Percentiles rank a stretch among this genome's conserved stretches.
phyloP scores from a whole-genome alignment of 53 echinoderm and acorn worm species.

The Hippasteria phrygiana region DNA sequence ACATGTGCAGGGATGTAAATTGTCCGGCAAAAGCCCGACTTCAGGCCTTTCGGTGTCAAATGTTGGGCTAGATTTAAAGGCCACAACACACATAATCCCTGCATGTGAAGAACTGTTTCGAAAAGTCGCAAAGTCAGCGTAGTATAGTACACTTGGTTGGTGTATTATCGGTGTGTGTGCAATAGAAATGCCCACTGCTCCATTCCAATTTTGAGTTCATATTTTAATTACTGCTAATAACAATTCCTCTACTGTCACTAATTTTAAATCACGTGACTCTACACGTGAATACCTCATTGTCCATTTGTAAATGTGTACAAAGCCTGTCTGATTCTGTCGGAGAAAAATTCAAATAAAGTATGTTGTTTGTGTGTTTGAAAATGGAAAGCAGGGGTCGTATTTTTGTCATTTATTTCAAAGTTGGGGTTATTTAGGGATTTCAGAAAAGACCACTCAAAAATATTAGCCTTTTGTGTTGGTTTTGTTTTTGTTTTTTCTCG shows the following conservation, averaged over 20 bases:
- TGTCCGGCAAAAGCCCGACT: no score
- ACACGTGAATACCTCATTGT: slow-evolving; percentile 61
- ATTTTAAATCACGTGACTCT: slow-evolving; percentile 51
- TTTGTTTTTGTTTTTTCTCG: no score
- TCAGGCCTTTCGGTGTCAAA: no score
- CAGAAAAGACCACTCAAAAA: no score
- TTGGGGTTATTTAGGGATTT: no score
- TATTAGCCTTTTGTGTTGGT: no score
- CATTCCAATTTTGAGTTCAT: slow-evolving; percentile 63
- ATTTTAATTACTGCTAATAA: neutral
- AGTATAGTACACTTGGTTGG: neutral
- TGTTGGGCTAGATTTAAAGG: no score
- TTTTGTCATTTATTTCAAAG: neutral
- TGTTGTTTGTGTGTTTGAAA: slow-evolving; percentile 65
- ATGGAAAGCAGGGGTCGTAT: neutral
- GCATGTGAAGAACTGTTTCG: neutral
- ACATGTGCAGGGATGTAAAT: no score
- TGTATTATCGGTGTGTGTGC: slow-evolving; percentile 70
- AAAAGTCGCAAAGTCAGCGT: neutral
- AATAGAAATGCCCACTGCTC: slow-evolving; percentile 61
- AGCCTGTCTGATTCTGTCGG: slow-evolving; percentile 52
- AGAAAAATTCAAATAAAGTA: slow-evolving; percentile 33
- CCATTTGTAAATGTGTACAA: slow-evolving; percentile 56
- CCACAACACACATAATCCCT: no score
- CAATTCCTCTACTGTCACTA: slow-evolving; percentile 1